phyloP scores from a whole-genome alignment of 2,888 invertebrate genomes.

The Xestia rhomboidea region DNA sequence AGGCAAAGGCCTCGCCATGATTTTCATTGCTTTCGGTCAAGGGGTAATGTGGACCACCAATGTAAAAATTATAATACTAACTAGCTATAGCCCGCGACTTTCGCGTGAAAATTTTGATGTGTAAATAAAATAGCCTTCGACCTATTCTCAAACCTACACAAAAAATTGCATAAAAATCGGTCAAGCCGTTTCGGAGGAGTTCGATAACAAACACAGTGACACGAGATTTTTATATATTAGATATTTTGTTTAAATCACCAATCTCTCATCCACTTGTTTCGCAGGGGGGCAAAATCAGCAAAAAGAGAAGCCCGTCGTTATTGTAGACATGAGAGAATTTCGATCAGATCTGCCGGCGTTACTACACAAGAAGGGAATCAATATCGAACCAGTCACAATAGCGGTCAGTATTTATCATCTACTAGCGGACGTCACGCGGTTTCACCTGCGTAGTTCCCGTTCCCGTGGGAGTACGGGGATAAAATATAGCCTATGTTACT shows the following conservation, averaged over 20 bases:
- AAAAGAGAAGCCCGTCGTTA: conserved; percentile 90
- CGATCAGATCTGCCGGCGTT: conserved; percentile 98
- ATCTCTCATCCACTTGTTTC: background rate
- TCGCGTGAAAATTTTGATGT: no score
- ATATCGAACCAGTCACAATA: conserved; percentile 93
- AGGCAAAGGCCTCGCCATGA: background rate
- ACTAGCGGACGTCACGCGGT: no score
- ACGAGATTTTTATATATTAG: no score
- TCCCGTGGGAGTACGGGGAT: no score
- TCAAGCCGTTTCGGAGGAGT: no score
- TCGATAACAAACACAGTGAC: no score
- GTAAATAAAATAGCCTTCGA: no score
- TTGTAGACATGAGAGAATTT: conserved; percentile 99
- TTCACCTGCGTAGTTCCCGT: no score
- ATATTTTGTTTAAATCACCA: background rate
- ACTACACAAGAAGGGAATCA: conserved; percentile 97
- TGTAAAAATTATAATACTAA: background rate
- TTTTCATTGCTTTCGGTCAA: background rate
- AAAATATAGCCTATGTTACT: no score
- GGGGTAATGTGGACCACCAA: background rate
- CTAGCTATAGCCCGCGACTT: no score
- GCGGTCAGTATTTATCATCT: conserved; percentile 72
- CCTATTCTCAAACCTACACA: no score
- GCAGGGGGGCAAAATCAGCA: conserved; percentile 85
- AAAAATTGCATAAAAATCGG: no score